A percentile compares a stretch with the other conserved stretches of the same genome.
Evolutionary conservation across 2,888 invertebrate genomes (phyloP).

Genomic region (Apodemia zela): DNA sequence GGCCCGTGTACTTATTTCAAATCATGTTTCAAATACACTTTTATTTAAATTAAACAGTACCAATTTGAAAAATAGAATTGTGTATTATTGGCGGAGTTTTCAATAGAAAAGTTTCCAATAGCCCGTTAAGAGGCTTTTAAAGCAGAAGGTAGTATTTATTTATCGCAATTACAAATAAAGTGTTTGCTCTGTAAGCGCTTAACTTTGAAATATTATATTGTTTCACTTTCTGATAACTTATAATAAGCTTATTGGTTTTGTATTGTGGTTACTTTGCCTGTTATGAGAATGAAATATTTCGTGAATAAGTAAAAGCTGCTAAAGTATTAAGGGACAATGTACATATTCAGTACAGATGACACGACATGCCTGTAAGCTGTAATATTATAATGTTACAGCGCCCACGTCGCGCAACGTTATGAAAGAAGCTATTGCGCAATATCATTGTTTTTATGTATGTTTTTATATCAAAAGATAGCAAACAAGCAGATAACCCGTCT

Average conservation of each 20-base stretch:
- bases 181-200: slow-evolving; percentile 36
- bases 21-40: too few species aligned
- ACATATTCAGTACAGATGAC: too few species aligned
- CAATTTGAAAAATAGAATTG: slow-evolving; percentile 3
- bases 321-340: too few species aligned
- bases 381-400: too few species aligned
- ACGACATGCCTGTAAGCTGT: too few species aligned
- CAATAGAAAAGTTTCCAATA: slow-evolving; percentile 60
- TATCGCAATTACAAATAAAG: slow-evolving; percentile 61
- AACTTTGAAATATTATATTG: slow-evolving; percentile 21
- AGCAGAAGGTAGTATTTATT: slow-evolving; percentile 35
- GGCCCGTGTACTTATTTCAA: too few species aligned
- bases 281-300: not conserved
- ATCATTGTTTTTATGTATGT: too few species aligned
- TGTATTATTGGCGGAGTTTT: not conserved
- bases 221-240: slow-evolving; percentile 14
- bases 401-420: too few species aligned
- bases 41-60: not conserved
- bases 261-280: slow-evolving; percentile 22
- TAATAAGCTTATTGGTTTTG: slow-evolving; percentile 28
- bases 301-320: not conserved
- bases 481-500: too few species aligned
- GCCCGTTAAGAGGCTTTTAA: slow-evolving; percentile 67
- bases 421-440: too few species aligned
- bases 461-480: too few species aligned